Evolutionary conservation across 1,140 invertebrate genomes (phyloP).

Genomic region (Ladona fulva): DNA sequence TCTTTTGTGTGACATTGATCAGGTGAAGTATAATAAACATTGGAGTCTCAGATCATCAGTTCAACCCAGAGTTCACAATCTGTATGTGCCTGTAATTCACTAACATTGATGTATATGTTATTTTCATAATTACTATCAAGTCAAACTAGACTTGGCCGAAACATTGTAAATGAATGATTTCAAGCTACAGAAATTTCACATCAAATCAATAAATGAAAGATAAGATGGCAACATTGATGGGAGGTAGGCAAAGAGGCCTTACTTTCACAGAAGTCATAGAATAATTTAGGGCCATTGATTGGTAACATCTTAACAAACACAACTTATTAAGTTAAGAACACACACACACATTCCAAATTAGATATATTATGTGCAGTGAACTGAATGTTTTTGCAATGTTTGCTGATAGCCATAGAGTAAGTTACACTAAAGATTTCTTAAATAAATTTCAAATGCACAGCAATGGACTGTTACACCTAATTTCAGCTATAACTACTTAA

Average conservation of each 20-base stretch:
- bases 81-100: not conserved
- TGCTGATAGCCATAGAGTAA: slow-evolving; percentile 2
- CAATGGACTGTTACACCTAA: slow-evolving; percentile 5
- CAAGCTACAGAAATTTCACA: no score
- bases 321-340: slow-evolving; percentile 7
- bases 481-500: slow-evolving; percentile 6
- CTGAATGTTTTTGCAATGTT: slow-evolving; percentile 10
- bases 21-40: not conserved
- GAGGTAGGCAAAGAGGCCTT: slow-evolving; percentile 6
- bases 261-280: not conserved
- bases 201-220: not conserved
- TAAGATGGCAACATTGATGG: slow-evolving; percentile 9
- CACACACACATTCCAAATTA: slow-evolving; percentile 6
- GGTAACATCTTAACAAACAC: slow-evolving; percentile 2
- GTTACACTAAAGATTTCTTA: slow-evolving; percentile 7
- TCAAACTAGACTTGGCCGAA: not conserved
- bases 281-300: slow-evolving; percentile 3
- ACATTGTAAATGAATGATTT: not conserved
- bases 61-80: not conserved
- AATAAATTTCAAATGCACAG: slow-evolving; percentile 10
- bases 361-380: slow-evolving; percentile 5
- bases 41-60: not conserved
- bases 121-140: not conserved
- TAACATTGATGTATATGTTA: not conserved
- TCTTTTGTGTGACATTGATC: no score